Conservation (phyloP, 1,140 invertebrate genomes). For the Cotesia chilonis region DNA sequence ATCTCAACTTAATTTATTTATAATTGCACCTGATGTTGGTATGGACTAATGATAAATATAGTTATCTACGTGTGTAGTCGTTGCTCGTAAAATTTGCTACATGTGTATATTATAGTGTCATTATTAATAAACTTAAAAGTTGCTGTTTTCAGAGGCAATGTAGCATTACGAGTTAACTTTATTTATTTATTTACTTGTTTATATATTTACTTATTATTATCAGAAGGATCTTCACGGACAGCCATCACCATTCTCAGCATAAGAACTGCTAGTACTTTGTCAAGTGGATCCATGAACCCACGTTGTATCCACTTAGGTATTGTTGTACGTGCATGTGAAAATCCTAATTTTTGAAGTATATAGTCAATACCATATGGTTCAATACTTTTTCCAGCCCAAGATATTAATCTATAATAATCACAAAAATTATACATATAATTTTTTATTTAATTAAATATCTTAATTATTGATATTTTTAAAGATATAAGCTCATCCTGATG, state of each 20-base stretch:
- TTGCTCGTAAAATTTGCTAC: slow-evolving; percentile 22
- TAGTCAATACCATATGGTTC: slow-evolving; percentile 98
- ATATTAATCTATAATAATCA: slow-evolving; percentile 72
- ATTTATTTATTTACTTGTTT: slow-evolving; percentile 52
- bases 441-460: neutral
- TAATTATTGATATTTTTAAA: neutral
- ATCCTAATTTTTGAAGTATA: slow-evolving; percentile 95
- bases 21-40: neutral
- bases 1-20: neutral
- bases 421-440: slow-evolving; percentile 15
- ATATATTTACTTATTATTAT: slow-evolving; percentile 51
- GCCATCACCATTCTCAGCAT: slow-evolving; percentile 73
- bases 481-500: too few relatives aligned
- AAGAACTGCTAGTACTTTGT: slow-evolving; percentile 81
- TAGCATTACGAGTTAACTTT: slow-evolving; percentile 41
- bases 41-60: neutral
- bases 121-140: neutral
- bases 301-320: slow-evolving; percentile 99
- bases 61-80: slow-evolving; percentile 13
- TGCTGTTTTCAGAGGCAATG: neutral
- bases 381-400: slow-evolving; percentile 96
- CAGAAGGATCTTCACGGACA: slow-evolving; percentile 56
- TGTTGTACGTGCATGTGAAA: slow-evolving; percentile 94
- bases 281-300: slow-evolving; percentile 95
- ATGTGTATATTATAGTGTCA: neutral